These are phyloP conservation scores for Smutsia temminckii DNA, from an alignment of 2,797 vertebrate species.

Conservation along the genomic window DNA sequence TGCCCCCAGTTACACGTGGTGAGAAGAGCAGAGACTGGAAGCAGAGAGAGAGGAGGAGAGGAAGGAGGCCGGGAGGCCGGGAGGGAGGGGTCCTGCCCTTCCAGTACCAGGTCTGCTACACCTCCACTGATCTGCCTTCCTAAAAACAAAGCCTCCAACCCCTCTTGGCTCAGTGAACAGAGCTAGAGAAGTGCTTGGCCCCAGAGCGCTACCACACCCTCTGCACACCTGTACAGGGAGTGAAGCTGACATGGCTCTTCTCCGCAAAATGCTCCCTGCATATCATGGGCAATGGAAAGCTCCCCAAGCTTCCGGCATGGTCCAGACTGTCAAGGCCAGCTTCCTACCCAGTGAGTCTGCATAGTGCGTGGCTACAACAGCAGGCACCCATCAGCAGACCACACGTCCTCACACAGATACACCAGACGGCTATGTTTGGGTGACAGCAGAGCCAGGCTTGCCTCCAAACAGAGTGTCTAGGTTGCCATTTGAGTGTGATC, in stretches of 20 bases:
- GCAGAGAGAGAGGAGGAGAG: not conserved
- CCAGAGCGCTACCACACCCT: not conserved
- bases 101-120: not conserved
- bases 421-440: not conserved
- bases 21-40: not conserved
- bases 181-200: not conserved
- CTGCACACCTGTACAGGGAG: rapidly evolving
- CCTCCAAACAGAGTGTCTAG: not conserved
- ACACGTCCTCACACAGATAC: too few relatives aligned
- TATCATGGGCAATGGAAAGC: rapidly evolving
- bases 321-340: not conserved
- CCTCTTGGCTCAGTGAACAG: not conserved
- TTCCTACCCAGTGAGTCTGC: too few relatives aligned
- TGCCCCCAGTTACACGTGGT: not conserved
- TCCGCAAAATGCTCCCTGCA: too few relatives aligned
- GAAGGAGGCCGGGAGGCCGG: too few relatives aligned
- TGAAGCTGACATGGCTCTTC: rapidly evolving
- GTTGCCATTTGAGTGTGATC: not conserved
- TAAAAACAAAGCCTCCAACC: rapidly evolving
- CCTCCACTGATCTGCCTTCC: not conserved
- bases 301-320: not conserved
- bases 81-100: not conserved
- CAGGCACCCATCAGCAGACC: not conserved
- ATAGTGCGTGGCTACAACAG: not conserved
- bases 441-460: not conserved